Evolutionary conservation across 2,888 invertebrate genomes (phyloP), one percentile per base, ranked within the genome.

Genomic region (Drosophila austrosaltans): DNA sequence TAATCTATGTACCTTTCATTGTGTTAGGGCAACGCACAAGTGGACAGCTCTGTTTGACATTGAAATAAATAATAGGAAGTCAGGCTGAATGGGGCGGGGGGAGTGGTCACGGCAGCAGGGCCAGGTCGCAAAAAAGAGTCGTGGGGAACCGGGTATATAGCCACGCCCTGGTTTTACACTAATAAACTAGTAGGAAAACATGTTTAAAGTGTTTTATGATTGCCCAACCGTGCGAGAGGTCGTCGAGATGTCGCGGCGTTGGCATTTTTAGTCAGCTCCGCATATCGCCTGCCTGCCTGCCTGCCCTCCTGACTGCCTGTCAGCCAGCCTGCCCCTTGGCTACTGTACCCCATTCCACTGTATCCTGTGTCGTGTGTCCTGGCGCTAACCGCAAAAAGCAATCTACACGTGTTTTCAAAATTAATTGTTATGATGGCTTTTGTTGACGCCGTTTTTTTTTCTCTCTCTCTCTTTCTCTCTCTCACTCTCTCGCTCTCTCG

Each of bases 341-440:
- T 10, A 20, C 32, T 42, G 59, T 16, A 16, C 28, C 59, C 2
- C 36, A 8, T 36, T 36, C 36, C 10, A 8, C 40, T 30, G 16
- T 42, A 39, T 12, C 40, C 58, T 30, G 59, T 22, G 20, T 62
- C 63, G 40, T 10, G 58, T 39, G n/a, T 75, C 75, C 75, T 66
- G 81, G 77, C 73, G 82, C 85, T 84, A 86, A 89, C 88, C 87
- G 81, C 88, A 86, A 87, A 88, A 89, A 88, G 87, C 89, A 89
- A 89, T 88, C 89, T 89, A 88, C 88, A 88, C 89, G 88, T 89
- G 88, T 89, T 88, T 88, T 85, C 75, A 72, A 88, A 88, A 89
- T 84, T 87, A 87, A 88, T 87, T 89, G 89, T 82, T 87, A 82
- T 89, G 82, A 88, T 89, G 89, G 88, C 81, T 81, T 85, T 79